Evolutionary conservation across 2,797 vertebrate species (phyloP).

Genomic region (Melanotaenia trifasciata): DNA sequence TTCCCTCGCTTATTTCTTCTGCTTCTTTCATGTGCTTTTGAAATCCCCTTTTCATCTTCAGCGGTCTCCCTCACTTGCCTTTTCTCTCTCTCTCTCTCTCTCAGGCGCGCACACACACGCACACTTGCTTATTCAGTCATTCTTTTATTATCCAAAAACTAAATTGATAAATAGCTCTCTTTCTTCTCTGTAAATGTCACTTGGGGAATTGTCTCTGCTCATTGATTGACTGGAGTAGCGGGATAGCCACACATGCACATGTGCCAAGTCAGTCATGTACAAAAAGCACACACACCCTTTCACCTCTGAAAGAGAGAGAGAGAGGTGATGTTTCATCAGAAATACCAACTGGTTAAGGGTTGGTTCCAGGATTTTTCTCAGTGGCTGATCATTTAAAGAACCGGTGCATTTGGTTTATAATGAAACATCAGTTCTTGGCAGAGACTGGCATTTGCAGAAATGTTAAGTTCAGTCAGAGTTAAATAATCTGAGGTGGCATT

Average conservation of each 20-base stretch:
- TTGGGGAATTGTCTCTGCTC: constrained; percentile 79
- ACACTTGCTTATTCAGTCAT: constrained; percentile 74
- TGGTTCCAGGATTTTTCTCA: constrained; percentile 49
- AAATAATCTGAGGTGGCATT: constrained; percentile 64
- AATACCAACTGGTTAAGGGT: constrained; percentile 51
- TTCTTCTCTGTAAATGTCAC: constrained; percentile 82
- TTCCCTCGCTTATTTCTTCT: constrained; percentile 80
- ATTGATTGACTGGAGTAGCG: constrained; percentile 79
- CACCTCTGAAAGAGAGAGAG: constrained; percentile 3
- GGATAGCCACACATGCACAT: constrained; percentile 73
- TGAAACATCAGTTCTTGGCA: constrained; percentile 66
- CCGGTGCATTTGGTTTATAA: constrained; percentile 48
- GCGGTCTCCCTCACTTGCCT: constrained; percentile 55
- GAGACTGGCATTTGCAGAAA: constrained; percentile 62
- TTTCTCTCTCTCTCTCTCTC: constrained; percentile 20
- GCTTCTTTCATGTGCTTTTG: constrained; percentile 82
- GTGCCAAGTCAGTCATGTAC: constrained; percentile 44
- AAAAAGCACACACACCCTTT: constrained; percentile 8
- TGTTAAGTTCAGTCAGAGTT: constrained; percentile 71
- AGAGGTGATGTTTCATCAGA: constrained; percentile 65
- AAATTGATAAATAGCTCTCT: constrained; percentile 82
- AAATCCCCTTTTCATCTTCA: constrained; percentile 80
- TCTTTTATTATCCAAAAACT: constrained; percentile 82
- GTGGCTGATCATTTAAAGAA: constrained; percentile 61
- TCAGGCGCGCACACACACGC: constrained; percentile 29